Evolutionary conservation across 2,113 vertebrate species (phyloP).

Genomic region (Etia nguti): DNA sequence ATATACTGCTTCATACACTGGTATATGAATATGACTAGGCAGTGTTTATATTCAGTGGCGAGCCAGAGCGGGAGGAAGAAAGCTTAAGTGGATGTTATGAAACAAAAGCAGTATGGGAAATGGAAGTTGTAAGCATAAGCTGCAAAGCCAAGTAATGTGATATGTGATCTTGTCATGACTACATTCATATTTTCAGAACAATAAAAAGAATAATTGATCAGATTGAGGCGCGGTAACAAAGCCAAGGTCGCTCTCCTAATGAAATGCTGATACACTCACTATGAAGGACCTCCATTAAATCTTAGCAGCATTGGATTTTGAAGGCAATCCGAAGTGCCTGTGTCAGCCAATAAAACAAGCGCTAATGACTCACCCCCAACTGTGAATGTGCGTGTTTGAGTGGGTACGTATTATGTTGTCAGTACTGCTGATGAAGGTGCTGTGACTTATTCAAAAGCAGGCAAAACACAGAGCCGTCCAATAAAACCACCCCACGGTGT

Average conservation of each 20-base stretch:
- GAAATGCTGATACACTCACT: not conserved
- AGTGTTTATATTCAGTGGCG: not conserved
- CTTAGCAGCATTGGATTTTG: conserved; percentile 2
- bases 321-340: not conserved
- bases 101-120: conserved; percentile 14
- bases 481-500: conserved; percentile 18
- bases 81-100: conserved; percentile 10
- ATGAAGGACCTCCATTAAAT: not conserved
- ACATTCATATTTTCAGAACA: not conserved
- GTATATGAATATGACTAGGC: not conserved
- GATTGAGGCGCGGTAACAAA: not conserved
- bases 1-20: not conserved
- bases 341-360: conserved; percentile 30
- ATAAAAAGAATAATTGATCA: not conserved
- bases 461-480: conserved; percentile 16
- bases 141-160: not conserved
- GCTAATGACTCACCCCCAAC: not conserved
- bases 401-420: conserved; percentile 14
- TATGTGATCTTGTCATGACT: not conserved
- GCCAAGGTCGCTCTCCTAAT: not conserved
- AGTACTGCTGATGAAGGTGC: conserved; percentile 10
- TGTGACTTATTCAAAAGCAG: conserved; percentile 33
- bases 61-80: not conserved
- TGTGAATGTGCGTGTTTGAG: conserved; percentile 1
- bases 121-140: not conserved